These are phyloP conservation scores for Cyclophora albipunctata DNA, from an alignment of 2,888 invertebrate species.

Conservation along the genomic window DNA sequence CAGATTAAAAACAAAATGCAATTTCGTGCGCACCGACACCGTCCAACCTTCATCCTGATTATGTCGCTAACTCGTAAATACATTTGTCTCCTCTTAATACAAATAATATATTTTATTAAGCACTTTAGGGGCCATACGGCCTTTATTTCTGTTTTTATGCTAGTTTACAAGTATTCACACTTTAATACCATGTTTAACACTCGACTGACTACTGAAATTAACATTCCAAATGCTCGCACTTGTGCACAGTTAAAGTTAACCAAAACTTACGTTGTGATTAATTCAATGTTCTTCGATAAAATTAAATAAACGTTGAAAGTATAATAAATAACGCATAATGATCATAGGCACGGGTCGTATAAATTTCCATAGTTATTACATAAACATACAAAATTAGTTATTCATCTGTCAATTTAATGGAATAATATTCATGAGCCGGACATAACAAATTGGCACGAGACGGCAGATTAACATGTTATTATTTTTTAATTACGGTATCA, in stretches of 20 bases:
- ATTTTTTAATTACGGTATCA: constrained; percentile 42
- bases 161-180: no score
- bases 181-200: no score
- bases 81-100: not conserved
- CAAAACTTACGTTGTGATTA: no score
- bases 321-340: constrained; percentile 4
- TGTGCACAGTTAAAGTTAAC: no score
- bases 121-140: no score
- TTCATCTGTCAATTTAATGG: constrained; percentile 27
- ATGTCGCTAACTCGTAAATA: constrained; percentile 22
- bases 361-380: constrained; percentile 18
- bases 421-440: constrained; percentile 25
- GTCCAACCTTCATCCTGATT: constrained; percentile 34
- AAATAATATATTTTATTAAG: no score
- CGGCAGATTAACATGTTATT: constrained; percentile 43
- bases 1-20: constrained; percentile 68
- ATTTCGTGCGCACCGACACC: constrained; percentile 41
- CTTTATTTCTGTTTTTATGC: no score
- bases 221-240: no score
- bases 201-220: no score
- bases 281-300: no score
- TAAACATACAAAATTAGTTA: constrained; percentile 21
- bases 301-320: not conserved
- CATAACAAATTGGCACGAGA: constrained; percentile 33
- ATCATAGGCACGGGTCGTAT: constrained; percentile 7